phyloP scores from a whole-genome alignment of 2,888 invertebrate species.

The Erebia palarica region DNA sequence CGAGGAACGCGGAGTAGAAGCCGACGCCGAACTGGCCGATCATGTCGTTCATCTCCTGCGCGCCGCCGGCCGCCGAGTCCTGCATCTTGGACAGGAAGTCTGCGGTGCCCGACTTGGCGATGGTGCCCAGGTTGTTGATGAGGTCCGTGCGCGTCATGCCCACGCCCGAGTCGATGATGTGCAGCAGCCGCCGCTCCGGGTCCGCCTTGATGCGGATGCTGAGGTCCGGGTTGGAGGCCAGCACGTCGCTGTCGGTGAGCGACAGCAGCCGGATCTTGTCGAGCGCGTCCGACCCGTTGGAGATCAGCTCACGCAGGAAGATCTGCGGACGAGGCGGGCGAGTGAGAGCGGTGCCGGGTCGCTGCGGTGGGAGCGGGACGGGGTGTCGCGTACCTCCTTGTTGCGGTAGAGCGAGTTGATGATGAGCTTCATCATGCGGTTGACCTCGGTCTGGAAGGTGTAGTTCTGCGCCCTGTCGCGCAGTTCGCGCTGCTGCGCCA shows the following conservation, averaged over 20 bases:
- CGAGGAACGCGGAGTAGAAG: constrained; percentile 98
- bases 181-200: constrained; percentile 94
- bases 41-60: constrained; percentile 95
- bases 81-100: constrained; percentile 97
- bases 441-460: constrained; percentile 98
- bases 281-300: constrained; percentile 99
- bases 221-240: constrained; percentile 91
- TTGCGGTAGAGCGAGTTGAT: constrained; percentile 99
- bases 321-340: constrained; percentile 80
- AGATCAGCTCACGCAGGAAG: constrained; percentile 98
- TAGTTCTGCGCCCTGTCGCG: constrained; percentile 94
- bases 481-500: constrained; percentile 95
- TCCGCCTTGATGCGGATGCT: constrained; percentile 96
- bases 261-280: constrained; percentile 98
- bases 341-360: background rate
- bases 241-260: constrained; percentile 91
- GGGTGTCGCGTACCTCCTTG: constrained; percentile 88
- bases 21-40: constrained; percentile 99
- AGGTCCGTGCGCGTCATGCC: constrained; percentile 98
- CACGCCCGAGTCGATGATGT: constrained; percentile 97
- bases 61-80: constrained; percentile 73
- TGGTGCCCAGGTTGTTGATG: constrained; percentile 97
- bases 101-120: constrained; percentile 98
- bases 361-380: no score
- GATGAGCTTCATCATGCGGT: constrained; percentile 99